Evolutionary conservation across 2,888 invertebrate genomes (phyloP).

Genomic region (Creontiades dilutus): DNA sequence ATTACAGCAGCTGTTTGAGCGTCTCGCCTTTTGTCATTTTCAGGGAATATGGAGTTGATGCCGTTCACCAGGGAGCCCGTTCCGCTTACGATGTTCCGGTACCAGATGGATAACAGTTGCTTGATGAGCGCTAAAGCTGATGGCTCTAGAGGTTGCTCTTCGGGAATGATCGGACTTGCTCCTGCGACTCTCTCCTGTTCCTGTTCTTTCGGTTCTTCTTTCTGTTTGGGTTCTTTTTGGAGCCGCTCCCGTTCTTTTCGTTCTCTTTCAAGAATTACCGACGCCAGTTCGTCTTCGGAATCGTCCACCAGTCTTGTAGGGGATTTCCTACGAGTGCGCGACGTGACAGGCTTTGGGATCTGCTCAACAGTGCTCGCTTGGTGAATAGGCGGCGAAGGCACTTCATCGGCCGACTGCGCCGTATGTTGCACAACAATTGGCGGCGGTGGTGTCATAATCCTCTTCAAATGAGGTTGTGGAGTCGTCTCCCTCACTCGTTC

Average conservation of each 20-base stretch:
- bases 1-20: slow-evolving; percentile 88
- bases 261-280: slow-evolving; percentile 66
- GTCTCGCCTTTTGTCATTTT: slow-evolving; percentile 84
- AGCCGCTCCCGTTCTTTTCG: slow-evolving; percentile 56
- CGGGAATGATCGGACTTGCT: background rate
- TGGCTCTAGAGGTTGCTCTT: slow-evolving; percentile 13
- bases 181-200: background rate
- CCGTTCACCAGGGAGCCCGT: slow-evolving; percentile 83
- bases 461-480: slow-evolving; percentile 72
- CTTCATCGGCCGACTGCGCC: slow-evolving; percentile 41
- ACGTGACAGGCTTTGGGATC: slow-evolving; percentile 73
- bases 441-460: slow-evolving; percentile 72
- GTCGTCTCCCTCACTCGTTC: slow-evolving; percentile 79
- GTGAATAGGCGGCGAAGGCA: slow-evolving; percentile 57
- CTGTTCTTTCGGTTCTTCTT: background rate
- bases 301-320: slow-evolving; percentile 73
- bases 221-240: slow-evolving; percentile 40
- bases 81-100: slow-evolving; percentile 81
- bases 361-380: slow-evolving; percentile 69
- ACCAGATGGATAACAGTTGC: slow-evolving; percentile 80
- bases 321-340: slow-evolving; percentile 71
- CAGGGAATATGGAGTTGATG: slow-evolving; percentile 77
- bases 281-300: slow-evolving; percentile 74
- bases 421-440: slow-evolving; percentile 73
- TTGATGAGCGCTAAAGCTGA: slow-evolving; percentile 82